Base-by-base conservation (phyloP, 2,797 vertebrate genomes). In the Fringilla coelebs region DNA sequence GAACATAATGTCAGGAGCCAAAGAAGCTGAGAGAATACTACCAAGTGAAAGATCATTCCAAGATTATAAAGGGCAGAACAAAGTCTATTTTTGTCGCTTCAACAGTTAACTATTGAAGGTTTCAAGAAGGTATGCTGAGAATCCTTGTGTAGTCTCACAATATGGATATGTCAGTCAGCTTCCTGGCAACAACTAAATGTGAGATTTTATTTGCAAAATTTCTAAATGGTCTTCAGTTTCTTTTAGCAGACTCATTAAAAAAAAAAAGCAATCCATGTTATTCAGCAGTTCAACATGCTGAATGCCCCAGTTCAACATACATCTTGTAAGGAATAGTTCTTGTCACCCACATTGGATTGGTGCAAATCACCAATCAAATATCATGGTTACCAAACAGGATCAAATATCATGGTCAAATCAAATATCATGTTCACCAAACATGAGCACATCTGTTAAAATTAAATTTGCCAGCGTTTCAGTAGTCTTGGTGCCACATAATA, bases 121-220 rank as follows among this genome's bases (percentile, higher is more conserved):
- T 89, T 88, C 57, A 92, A 74, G 65, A 78, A 77, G 57, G 26
- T 78, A 71, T 32, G 45, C 51, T 77, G 54, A 82, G 85, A 57
- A 90, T 34, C 85, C 80, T 78, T 94, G 55, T 3, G 3, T 80
- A 38, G 61, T 79, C 45, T 81, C 66, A 75, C 52, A 91, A 52
- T 46, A 67, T 2, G 3, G 41, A 62, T 70, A 48, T 0, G 4
- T 71, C 70, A 88, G 0, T 73, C 85, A 83, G 83, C 71, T 83
- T 92, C 65, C 71, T 78, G 88, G 62, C 58, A 95, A 86, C 65
- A 86, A 71, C 38, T 66, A 84, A 38, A 90, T 17, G 32, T 36
- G 55, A 84, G 32, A 66, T 90, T 88, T 77, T 63, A 84, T 82
- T 79, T 81, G 46, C 52, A 79, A 94, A 90, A 78, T 70, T 88